These are phyloP conservation scores for Lophura nycthemera DNA, from an alignment of 2,113 vertebrate genomes.

Conservation along the genomic window DNA sequence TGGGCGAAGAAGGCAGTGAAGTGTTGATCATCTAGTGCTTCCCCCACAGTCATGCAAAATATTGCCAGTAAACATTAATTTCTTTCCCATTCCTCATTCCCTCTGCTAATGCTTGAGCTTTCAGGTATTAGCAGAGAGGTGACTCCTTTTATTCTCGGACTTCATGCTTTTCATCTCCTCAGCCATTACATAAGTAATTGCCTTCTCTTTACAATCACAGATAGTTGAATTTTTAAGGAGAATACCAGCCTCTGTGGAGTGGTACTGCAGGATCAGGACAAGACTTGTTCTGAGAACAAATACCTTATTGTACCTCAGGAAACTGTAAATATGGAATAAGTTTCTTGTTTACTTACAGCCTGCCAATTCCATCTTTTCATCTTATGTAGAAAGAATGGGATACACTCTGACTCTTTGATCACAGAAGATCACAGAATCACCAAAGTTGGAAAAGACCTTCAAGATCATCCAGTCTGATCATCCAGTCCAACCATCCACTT, in stretches of 20 bases:
- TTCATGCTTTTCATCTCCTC: not conserved
- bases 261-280: not conserved
- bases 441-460: no score
- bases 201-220: not conserved
- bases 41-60: not conserved
- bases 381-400: not conserved
- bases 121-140: not conserved
- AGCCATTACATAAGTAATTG: not conserved
- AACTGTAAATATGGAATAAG: not conserved
- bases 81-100: not conserved
- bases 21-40: not conserved
- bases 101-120: not conserved
- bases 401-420: not conserved
- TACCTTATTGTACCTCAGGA: not conserved
- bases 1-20: not conserved
- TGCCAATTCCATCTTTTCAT: not conserved
- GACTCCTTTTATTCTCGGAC: not conserved
- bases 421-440: no score
- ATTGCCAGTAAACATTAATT: not conserved
- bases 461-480: no score
- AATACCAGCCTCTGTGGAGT: constrained; percentile 33
- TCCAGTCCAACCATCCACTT: no score
- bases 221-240: constrained; percentile 32
- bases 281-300: constrained; percentile 23
- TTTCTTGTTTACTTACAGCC: not conserved